phyloP scores from a whole-genome alignment of 2,888 invertebrate species.

The Hypena proboscidalis region DNA sequence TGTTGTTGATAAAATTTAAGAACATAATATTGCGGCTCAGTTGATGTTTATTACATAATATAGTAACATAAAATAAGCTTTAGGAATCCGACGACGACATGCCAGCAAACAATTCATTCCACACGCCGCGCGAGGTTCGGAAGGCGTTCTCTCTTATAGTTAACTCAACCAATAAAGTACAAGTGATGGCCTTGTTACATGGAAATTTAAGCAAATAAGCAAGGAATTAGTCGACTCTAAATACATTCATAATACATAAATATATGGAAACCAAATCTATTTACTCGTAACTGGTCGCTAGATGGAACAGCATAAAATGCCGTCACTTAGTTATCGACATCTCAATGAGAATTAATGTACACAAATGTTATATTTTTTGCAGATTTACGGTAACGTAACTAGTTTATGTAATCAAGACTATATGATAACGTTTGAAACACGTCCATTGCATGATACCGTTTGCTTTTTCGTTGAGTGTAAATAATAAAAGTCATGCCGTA shows the following conservation, averaged over 20 bases:
- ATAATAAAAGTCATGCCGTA: slow-evolving; percentile 61
- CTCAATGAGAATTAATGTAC: slow-evolving; percentile 64
- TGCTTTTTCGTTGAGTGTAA: slow-evolving; percentile 60
- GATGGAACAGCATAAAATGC: slow-evolving; percentile 72
- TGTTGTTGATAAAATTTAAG: slow-evolving; percentile 43
- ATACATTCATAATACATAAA: slow-evolving; percentile 56
- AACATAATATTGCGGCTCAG: slow-evolving; percentile 46
- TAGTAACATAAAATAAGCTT: slow-evolving; percentile 69
- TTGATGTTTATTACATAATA: slow-evolving; percentile 54
- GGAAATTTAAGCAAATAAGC: slow-evolving; percentile 64
- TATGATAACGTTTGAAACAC: slow-evolving; percentile 62
- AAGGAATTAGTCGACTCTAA: slow-evolving; percentile 55
- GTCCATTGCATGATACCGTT: slow-evolving; percentile 70
- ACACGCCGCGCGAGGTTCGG: slow-evolving; percentile 58
- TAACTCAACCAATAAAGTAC: slow-evolving; percentile 71
- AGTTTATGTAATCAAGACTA: slow-evolving; percentile 65
- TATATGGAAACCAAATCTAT: slow-evolving; percentile 53
- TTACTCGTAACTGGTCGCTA: slow-evolving; percentile 63
- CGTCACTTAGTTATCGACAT: slow-evolving; percentile 65
- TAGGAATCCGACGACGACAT: slow-evolving; percentile 61
- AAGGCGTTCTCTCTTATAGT: slow-evolving; percentile 51
- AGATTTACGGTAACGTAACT: slow-evolving; percentile 71
- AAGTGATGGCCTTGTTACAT: slow-evolving; percentile 77
- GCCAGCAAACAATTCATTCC: slow-evolving; percentile 68
- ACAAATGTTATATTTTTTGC: slow-evolving; percentile 80